Conservation (phyloP, 2,888 invertebrate species). For the Xestobium rufovillosum region DNA sequence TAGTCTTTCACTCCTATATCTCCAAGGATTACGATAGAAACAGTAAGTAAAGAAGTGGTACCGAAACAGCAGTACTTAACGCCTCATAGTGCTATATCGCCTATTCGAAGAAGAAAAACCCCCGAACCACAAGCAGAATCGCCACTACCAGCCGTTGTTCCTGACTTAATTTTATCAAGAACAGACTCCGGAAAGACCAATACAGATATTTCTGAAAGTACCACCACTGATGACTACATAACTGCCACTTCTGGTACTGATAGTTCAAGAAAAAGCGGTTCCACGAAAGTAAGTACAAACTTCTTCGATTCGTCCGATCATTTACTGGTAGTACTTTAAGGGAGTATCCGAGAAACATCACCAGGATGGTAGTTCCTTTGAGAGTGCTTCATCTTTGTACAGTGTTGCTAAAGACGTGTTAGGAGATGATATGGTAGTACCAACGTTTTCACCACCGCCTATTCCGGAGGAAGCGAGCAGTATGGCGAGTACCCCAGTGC, state of each 20-base stretch:
- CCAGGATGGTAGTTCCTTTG: conserved; percentile 81
- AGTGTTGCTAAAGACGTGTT: conserved; percentile 67
- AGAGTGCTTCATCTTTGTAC: conserved; percentile 76
- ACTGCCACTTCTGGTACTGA: conserved; percentile 69
- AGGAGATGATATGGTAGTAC: conserved; percentile 56
- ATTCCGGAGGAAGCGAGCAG: conserved; percentile 46
- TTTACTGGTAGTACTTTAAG: background rate
- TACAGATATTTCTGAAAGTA: conserved; percentile 81
- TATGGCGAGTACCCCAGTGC: conserved; percentile 38
- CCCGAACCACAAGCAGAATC: conserved; percentile 34
- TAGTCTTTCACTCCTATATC: conserved; percentile 24
- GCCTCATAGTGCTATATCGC: conserved; percentile 25
- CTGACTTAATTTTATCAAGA: conserved; percentile 52
- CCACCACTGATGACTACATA: conserved; percentile 79
- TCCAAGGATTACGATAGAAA: conserved; percentile 18
- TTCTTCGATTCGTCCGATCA: background rate
- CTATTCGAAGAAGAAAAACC: conserved; percentile 18
- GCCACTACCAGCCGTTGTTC: conserved; percentile 36
- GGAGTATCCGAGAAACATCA: conserved; percentile 14
- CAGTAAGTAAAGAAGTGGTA: conserved; percentile 25
- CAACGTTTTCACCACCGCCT: conserved; percentile 54
- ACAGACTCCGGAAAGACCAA: conserved; percentile 67
- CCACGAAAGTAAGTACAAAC: conserved; percentile 53
- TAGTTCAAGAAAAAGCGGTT: conserved; percentile 57
- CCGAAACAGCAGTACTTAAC: conserved; percentile 28